Evolutionary conservation across 1,140 invertebrate species (phyloP).

Genomic region (Dreissena polymorpha): DNA sequence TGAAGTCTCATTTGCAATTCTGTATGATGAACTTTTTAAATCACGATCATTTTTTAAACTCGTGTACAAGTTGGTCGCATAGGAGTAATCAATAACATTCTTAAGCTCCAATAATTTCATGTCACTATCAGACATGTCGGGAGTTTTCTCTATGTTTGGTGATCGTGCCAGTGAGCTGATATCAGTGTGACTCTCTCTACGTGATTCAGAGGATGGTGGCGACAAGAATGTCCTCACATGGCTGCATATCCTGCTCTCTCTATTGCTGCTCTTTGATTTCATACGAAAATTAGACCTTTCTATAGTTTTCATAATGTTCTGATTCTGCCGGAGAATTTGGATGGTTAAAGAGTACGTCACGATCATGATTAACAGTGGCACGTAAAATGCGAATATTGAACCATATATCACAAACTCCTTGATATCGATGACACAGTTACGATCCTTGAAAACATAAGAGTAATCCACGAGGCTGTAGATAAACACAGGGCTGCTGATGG

Average conservation of each 20-base stretch:
- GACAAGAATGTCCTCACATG: constrained; percentile 52
- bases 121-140: constrained; percentile 11
- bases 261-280: constrained; percentile 35
- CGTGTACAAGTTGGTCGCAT: not conserved
- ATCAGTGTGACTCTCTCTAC: constrained; percentile 62
- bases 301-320: constrained; percentile 69
- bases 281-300: constrained; percentile 65
- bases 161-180: constrained; percentile 39
- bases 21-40: not conserved
- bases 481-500: constrained; percentile 92
- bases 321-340: constrained; percentile 79
- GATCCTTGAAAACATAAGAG: constrained; percentile 76
- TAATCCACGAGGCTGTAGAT: constrained; percentile 88
- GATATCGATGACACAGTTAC: constrained; percentile 85
- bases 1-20: not conserved
- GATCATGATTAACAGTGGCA: constrained; percentile 96
- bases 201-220: constrained; percentile 59
- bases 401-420: constrained; percentile 91
- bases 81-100: not conserved
- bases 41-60: no score
- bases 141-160: constrained; percentile 18
- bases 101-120: constrained; percentile 30
- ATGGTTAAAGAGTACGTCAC: constrained; percentile 95
- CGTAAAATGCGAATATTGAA: constrained; percentile 96
- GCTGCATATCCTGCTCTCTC: constrained; percentile 33